Base-by-base conservation (phyloP, 2,888 invertebrate genomes). In the Taphrorychus bicolor region DNA sequence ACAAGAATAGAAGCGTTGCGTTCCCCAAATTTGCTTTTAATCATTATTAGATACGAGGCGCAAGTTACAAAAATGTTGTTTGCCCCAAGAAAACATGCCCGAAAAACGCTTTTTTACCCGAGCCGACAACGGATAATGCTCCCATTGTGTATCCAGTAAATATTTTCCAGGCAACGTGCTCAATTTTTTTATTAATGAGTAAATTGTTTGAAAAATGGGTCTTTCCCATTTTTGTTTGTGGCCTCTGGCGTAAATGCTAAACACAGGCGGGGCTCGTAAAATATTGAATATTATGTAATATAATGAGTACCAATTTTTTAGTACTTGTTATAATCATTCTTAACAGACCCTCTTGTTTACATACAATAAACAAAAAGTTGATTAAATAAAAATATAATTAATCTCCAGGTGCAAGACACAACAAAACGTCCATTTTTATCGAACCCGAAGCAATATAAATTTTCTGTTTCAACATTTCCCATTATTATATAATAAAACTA, bases 121-220 rank as follows among this genome's bases (percentile, higher is more conserved):
- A 14, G 2, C n/a, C 53, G 11, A 14, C 11, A 17, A 23, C 9
- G 53, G 18, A 53, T 18, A 53, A 53, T 53, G 9, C 22, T 17
- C n/a, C 19, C 23, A n/a, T 23, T 53, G 53, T 53, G 53, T 53
- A 53, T 23, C 24, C 14, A 53, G 53, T 22, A 53, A 53, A 53
- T 53, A 53, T 53, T 53, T 53, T 24, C 23, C 16, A 22, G 23
- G 9, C 53, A 23, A 45, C 45, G 18, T 3, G 24, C 53, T 23
- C 19, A 11, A 23, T 53, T 53, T 53, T 56, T 56, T 32, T 56
- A 56, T 56, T 56, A 56, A 56, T 56, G 56, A 41, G 58, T 58
- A 42, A 48, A 58, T 58, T 58, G 58, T 45, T 45, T 58, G 58
- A 56, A 56, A 56, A 56, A 56, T 56, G 56, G n/a, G 18, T 57